A percentile compares a stretch with the other conserved stretches of the same genome.
These are phyloP conservation scores for Acyrthosiphon pisum DNA, from an alignment of 1,140 invertebrate genomes.

Conservation along the genomic window DNA sequence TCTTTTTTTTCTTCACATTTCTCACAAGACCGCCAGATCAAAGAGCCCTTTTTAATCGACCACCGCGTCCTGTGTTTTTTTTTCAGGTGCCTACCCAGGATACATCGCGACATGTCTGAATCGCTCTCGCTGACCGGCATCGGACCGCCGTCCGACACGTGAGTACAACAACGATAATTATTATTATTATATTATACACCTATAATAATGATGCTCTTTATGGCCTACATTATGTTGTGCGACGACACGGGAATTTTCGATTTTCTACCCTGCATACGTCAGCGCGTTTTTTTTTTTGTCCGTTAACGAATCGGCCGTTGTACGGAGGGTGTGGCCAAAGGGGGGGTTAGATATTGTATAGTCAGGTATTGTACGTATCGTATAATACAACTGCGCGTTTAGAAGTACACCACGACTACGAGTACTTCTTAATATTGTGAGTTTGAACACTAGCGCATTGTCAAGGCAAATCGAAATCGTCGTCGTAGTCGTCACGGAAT, in stretches of 20 bases:
- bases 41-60: not conserved
- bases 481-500: not conserved
- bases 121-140: slow-evolving; percentile 42
- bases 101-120: not conserved
- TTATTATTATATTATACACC: too few relatives aligned
- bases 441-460: not conserved
- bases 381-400: not conserved
- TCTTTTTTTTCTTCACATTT: not conserved
- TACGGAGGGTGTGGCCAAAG: not conserved
- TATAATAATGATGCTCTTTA: too few relatives aligned
- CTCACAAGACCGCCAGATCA: too few relatives aligned
- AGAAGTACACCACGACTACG: too few relatives aligned
- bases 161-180: not conserved
- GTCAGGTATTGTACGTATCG: not conserved
- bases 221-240: too few relatives aligned
- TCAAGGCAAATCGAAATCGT: not conserved
- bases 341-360: too few relatives aligned
- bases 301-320: not conserved
- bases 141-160: slow-evolving; percentile 38
- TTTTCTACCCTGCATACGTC: not conserved
- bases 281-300: not conserved
- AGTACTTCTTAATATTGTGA: not conserved
- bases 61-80: not conserved
- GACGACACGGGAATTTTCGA: not conserved
- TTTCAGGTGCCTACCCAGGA: not conserved